These are phyloP conservation scores for Rhingia campestris DNA, from an alignment of 2,888 invertebrate genomes.

Conservation along the genomic window DNA sequence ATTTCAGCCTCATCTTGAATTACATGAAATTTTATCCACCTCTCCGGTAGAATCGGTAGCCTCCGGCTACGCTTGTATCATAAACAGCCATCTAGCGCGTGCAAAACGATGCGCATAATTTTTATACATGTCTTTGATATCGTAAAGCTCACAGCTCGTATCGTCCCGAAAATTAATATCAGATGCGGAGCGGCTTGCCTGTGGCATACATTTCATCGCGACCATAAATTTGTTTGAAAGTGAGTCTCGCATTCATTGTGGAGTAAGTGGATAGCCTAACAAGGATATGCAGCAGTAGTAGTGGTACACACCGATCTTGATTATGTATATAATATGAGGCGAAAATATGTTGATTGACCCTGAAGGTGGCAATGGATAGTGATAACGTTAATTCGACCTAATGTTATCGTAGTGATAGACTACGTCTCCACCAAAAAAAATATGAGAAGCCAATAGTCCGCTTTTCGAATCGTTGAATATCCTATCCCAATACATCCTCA, in stretches of 20 bases:
- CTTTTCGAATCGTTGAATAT: too few species aligned
- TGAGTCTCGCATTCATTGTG: not conserved
- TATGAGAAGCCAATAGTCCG: too few species aligned
- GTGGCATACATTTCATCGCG: constrained; percentile 62
- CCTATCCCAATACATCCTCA: too few species aligned
- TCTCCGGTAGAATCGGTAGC: constrained; percentile 22
- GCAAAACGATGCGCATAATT: constrained; percentile 63
- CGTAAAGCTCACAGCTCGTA: constrained; percentile 41
- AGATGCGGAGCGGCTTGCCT: constrained; percentile 33
- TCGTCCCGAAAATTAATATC: constrained; percentile 56
- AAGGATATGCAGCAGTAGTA: not conserved
- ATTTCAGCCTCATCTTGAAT: constrained; percentile 39
- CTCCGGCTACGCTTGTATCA: constrained; percentile 1
- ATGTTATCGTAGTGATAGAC: not conserved
- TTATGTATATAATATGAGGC: constrained; percentile 5
- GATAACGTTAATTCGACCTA: constrained; percentile 1
- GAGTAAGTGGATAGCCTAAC: not conserved
- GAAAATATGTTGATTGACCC: constrained; percentile 36
- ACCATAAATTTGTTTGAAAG: constrained; percentile 41
- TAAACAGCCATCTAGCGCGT: constrained; percentile 32
- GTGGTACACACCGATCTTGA: not conserved
- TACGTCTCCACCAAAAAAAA: not conserved
- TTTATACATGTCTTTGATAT: constrained; percentile 50
- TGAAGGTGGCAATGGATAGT: not conserved
- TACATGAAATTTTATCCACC: constrained; percentile 63